These are phyloP conservation scores for Drosophila mettleri DNA, from an alignment of 2,888 invertebrate genomes.

Conservation along the genomic window DNA sequence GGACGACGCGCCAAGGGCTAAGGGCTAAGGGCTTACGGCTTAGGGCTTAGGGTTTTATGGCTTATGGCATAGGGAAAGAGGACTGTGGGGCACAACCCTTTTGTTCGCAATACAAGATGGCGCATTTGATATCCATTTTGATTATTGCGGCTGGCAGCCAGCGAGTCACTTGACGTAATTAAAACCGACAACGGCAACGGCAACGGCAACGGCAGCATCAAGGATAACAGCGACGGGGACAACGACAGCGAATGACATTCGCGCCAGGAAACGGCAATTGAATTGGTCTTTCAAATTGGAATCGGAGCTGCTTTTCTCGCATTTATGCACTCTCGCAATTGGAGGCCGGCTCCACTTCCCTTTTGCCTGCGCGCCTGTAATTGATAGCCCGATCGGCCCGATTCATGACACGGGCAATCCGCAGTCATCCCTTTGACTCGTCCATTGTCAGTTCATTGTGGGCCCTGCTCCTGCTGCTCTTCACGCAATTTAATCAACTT, in stretches of 20 bases:
- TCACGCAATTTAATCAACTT: constrained; percentile 79
- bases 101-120: constrained; percentile 60
- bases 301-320: constrained; percentile 19
- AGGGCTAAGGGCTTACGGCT: not conserved
- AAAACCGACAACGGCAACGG: constrained; percentile 51
- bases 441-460: constrained; percentile 53
- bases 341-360: constrained; percentile 54
- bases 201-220: not conserved
- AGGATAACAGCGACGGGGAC: constrained; percentile 1
- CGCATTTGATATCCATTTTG: constrained; percentile 76
- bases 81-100: constrained; percentile 21
- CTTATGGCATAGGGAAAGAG: not conserved
- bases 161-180: constrained; percentile 77
- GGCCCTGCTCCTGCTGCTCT: constrained; percentile 42
- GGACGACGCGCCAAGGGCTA: not conserved
- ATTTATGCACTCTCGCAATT: constrained; percentile 14
- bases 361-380: constrained; percentile 59
- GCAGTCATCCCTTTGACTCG: constrained; percentile 53
- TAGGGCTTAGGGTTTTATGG: not conserved
- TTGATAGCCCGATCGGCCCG: constrained; percentile 76
- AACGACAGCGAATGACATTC: constrained; percentile 68
- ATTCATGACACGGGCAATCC: constrained; percentile 79
- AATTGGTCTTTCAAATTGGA: constrained; percentile 42
- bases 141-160: constrained; percentile 63
- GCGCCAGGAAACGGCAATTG: constrained; percentile 71